These are phyloP conservation scores for Aethes cnicana DNA, from an alignment of 2,888 invertebrate species.

Conservation along the genomic window DNA sequence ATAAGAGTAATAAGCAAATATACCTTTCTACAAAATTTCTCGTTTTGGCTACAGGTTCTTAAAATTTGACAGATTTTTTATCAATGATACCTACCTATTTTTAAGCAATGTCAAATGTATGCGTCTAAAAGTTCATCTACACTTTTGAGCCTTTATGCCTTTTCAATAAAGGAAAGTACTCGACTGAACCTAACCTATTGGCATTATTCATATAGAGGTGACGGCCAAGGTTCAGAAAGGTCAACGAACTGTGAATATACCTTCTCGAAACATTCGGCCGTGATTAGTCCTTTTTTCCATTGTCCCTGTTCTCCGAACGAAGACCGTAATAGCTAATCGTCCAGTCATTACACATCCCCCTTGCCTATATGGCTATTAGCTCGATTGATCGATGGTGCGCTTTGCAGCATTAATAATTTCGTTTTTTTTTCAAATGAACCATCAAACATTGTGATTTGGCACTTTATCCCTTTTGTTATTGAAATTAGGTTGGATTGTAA, in stretches of 20 bases:
- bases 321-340: conserved; percentile 62
- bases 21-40: no score
- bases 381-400: conserved; percentile 57
- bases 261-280: conserved; percentile 46
- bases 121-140: no score
- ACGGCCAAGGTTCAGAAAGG: conserved; percentile 35
- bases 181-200: not conserved
- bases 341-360: conserved; percentile 41
- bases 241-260: conserved; percentile 53
- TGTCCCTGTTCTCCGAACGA: conserved; percentile 60
- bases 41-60: no score
- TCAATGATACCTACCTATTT: no score
- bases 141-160: no score
- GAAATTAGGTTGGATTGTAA: no score
- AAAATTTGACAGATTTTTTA: no score
- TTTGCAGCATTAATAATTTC: conserved; percentile 12
- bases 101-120: not conserved
- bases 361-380: conserved; percentile 52
- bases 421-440: no score
- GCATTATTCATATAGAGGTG: conserved; percentile 5
- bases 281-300: conserved; percentile 64
- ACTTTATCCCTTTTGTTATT: no score
- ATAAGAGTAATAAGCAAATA: no score
- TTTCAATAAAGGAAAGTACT: not conserved
- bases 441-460: no score